Percentiles rank a stretch among this genome's conserved stretches.
These are phyloP conservation scores for Pogona vitticeps DNA, from an alignment of 2,113 vertebrate species.

Conservation along the genomic window DNA sequence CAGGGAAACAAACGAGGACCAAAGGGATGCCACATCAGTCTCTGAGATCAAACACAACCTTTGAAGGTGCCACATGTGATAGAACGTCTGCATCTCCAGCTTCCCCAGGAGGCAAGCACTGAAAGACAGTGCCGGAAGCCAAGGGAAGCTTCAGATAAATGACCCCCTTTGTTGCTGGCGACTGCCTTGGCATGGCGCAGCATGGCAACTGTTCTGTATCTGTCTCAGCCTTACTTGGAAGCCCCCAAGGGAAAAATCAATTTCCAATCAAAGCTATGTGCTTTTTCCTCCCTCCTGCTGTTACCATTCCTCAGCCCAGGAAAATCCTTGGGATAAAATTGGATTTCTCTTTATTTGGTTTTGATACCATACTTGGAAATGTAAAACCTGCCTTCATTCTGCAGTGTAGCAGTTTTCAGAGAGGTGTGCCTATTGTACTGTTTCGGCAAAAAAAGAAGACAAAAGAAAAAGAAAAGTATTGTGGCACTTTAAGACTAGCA, in stretches of 20 bases:
- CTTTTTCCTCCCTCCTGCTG: background rate
- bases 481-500: no score
- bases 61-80: background rate
- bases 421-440: no score
- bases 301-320: background rate
- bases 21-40: background rate
- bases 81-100: background rate
- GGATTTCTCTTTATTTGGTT: background rate
- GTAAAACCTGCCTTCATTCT: no score
- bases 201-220: background rate
- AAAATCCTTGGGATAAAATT: background rate
- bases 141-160: background rate
- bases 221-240: background rate
- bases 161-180: background rate
- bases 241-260: background rate
- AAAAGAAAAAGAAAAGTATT: no score
- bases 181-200: background rate
- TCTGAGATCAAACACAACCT: conserved; percentile 4
- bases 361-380: background rate
- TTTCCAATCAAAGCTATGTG: background rate
- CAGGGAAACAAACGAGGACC: background rate
- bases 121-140: background rate
- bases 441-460: no score
- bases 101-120: background rate
- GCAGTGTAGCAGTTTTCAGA: no score